Conservation (phyloP, 2,797 vertebrate genomes). For the Coluber constrictor region DNA sequence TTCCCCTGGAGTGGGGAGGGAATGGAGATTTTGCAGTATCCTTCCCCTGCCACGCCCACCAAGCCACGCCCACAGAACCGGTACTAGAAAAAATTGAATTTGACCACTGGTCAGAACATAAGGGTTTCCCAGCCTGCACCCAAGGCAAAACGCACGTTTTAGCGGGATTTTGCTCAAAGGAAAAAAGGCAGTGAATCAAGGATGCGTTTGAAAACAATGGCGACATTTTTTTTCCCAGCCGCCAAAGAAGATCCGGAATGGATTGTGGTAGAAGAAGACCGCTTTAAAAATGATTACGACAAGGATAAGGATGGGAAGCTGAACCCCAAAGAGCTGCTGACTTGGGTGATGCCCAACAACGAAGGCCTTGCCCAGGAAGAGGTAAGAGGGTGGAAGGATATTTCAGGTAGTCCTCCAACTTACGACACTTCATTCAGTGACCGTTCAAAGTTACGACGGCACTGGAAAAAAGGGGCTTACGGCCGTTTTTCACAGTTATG, state of each 20-base stretch:
- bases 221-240: conserved; percentile 60
- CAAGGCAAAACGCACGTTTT: background rate
- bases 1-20: too few relatives aligned
- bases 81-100: too few relatives aligned
- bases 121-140: background rate
- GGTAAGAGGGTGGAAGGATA: conserved; percentile 65
- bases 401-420: background rate
- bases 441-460: background rate
- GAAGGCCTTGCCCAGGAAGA: conserved; percentile 92
- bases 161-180: background rate
- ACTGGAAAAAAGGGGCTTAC: too few relatives aligned
- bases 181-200: background rate
- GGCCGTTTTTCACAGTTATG: too few relatives aligned
- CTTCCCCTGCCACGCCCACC: too few relatives aligned
- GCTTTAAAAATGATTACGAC: conserved; percentile 92
- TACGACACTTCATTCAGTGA: background rate
- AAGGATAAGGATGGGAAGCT: conserved; percentile 86
- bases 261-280: conserved; percentile 91
- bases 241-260: conserved; percentile 85
- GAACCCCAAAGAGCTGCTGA: conserved; percentile 84
- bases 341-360: conserved; percentile 94
- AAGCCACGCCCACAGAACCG: too few relatives aligned
- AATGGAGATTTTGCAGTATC: too few relatives aligned
- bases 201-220: background rate
- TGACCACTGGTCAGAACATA: background rate